phyloP scores from a whole-genome alignment of 1,140 invertebrate species.

The Orussus abietinus region DNA sequence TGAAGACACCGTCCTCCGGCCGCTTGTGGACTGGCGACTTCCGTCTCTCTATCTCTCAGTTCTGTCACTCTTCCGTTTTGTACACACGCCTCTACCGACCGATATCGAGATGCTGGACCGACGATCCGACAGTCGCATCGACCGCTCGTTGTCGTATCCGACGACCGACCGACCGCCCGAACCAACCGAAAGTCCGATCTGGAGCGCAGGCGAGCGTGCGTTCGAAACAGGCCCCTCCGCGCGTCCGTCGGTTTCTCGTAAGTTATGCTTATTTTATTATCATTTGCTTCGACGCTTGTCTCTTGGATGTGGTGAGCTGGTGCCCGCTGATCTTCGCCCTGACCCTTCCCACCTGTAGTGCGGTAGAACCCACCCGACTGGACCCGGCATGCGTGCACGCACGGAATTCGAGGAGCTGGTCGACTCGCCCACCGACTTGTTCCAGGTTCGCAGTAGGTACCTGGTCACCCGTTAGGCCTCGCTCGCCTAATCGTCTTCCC shows the following conservation, averaged over 20 bases:
- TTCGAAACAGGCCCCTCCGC: slow-evolving; percentile 43
- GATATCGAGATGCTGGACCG: slow-evolving; percentile 21
- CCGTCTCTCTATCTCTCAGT: slow-evolving; percentile 12
- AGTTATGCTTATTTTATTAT: slow-evolving; percentile 57
- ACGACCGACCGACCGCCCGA: slow-evolving; percentile 25
- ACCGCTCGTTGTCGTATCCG: slow-evolving; percentile 21
- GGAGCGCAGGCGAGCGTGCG: slow-evolving; percentile 45
- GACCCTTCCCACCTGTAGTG: slow-evolving; percentile 1
- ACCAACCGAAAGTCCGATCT: slow-evolving; percentile 39
- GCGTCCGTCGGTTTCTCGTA: slow-evolving; percentile 53
- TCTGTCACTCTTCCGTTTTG: slow-evolving; percentile 14
- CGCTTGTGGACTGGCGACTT: no score
- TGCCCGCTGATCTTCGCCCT: slow-evolving; percentile 5
- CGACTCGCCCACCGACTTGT: no score
- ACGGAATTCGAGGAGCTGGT: no score
- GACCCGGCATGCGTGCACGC: no score
- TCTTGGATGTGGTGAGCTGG: slow-evolving; percentile 35
- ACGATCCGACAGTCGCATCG: slow-evolving; percentile 28
- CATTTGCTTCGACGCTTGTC: slow-evolving; percentile 52
- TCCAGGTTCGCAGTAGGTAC: no score
- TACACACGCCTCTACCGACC: slow-evolving; percentile 27
- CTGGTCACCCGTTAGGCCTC: no score
- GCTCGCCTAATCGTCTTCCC: no score
- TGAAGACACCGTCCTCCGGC: no score
- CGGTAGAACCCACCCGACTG: slow-evolving; percentile 3